Conservation (phyloP, 2,888 invertebrate species). For the Polydrusus pterygomalis region DNA sequence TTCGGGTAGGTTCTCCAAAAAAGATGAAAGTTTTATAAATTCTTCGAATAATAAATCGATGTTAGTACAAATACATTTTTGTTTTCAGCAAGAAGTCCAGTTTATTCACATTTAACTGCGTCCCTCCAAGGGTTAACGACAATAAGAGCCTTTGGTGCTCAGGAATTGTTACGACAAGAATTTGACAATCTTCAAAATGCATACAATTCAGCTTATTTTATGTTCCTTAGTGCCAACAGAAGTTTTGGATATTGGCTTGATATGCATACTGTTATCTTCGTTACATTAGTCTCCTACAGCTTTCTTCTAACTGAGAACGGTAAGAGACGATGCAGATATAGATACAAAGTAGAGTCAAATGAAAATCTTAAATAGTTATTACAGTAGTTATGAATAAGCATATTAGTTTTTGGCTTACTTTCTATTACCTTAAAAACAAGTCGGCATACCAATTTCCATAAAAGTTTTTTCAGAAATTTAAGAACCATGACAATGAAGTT, state of each 20-base stretch:
- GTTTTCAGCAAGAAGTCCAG: slow-evolving; percentile 80
- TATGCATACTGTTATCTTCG: slow-evolving; percentile 78
- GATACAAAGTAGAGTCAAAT: no score
- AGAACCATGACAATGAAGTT: no score
- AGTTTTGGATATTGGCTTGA: slow-evolving; percentile 83
- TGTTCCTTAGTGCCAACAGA: slow-evolving; percentile 77
- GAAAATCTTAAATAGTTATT: no score
- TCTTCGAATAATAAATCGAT: no score
- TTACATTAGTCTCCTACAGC: slow-evolving; percentile 77
- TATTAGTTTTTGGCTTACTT: no score
- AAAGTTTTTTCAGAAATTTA: no score
- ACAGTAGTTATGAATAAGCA: no score
- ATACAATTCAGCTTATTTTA: slow-evolving; percentile 83
- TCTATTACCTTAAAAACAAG: no score
- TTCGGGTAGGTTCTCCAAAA: no score
- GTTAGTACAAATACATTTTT: not conserved
- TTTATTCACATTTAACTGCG: slow-evolving; percentile 83
- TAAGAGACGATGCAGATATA: not conserved
- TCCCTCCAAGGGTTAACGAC: slow-evolving; percentile 85
- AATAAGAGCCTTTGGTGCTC: slow-evolving; percentile 81
- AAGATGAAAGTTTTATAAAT: no score
- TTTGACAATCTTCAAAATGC: slow-evolving; percentile 77
- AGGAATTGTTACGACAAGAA: slow-evolving; percentile 76
- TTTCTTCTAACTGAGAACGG: slow-evolving; percentile 72
- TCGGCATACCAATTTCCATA: no score